Conservation (phyloP, 2,888 invertebrate species). For the Troilus luridus region DNA sequence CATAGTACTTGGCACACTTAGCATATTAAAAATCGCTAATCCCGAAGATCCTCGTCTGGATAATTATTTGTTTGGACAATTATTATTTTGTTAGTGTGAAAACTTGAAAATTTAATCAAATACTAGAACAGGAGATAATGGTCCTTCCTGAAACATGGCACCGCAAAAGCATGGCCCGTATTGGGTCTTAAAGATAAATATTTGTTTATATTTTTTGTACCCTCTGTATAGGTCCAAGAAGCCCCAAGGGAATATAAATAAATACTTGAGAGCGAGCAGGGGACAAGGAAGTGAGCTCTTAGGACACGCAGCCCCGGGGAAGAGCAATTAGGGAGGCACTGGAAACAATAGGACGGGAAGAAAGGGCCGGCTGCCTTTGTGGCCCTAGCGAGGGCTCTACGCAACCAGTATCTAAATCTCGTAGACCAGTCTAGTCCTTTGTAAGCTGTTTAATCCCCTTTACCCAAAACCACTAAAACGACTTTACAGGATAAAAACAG, state of each 20-base stretch:
- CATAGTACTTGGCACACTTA: too few relatives aligned
- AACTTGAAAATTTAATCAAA: too few relatives aligned
- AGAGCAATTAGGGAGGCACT: constrained; percentile 35
- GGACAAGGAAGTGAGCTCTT: constrained; percentile 7
- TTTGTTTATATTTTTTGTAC: neutral
- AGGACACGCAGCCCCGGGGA: constrained; percentile 6
- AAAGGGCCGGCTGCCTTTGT: neutral
- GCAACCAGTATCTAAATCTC: constrained; percentile 1
- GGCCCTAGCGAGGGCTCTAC: neutral
- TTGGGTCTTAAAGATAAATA: neutral
- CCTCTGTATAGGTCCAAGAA: neutral
- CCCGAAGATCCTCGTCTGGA: too few relatives aligned
- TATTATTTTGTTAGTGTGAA: too few relatives aligned
- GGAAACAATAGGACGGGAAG: neutral
- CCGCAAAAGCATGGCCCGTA: neutral
- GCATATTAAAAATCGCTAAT: too few relatives aligned
- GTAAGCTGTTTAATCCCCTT: constrained; percentile 14
- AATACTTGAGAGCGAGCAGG: neutral
- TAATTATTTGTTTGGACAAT: too few relatives aligned
- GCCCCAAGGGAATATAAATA: neutral
- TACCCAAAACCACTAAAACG: neutral
- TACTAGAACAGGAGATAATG: neutral
- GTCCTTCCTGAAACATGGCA: neutral
- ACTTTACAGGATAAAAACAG: neutral
- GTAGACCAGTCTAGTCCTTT: neutral